Conservation (phyloP, 2,113 vertebrate species). For the Empidonax alnorum region DNA sequence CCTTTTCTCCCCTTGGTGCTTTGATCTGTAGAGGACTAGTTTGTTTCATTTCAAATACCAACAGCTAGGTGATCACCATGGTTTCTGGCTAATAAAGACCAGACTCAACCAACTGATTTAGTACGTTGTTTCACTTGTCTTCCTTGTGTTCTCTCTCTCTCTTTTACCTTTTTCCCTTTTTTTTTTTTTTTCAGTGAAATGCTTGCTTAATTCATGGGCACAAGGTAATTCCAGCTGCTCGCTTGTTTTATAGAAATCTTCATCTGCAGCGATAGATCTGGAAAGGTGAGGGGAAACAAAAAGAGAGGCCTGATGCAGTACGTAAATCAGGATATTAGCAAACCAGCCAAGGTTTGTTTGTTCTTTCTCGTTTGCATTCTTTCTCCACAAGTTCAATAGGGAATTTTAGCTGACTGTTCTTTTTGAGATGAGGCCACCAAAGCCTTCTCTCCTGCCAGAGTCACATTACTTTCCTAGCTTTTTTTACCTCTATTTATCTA, state of each 20-base stretch:
- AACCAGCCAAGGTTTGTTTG: neutral
- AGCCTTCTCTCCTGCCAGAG: neutral
- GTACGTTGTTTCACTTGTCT: neutral
- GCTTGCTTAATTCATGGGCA: neutral
- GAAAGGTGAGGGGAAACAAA: neutral
- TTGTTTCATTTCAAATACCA: neutral
- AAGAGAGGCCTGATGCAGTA: neutral
- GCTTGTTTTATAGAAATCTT: neutral
- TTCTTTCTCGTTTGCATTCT: neutral
- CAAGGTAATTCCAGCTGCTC: neutral
- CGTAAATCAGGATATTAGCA: neutral
- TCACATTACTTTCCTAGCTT: neutral
- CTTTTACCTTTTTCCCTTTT: neutral
- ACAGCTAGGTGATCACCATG: neutral
- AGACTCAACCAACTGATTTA: neutral
- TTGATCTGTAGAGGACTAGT: neutral
- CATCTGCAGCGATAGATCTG: neutral
- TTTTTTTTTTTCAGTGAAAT: neutral
- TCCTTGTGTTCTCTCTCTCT: neutral
- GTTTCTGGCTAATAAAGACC: neutral
- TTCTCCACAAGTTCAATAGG: neutral
- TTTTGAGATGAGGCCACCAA: neutral
- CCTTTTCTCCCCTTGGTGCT: neutral
- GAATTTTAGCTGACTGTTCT: slow-evolving; percentile 19
- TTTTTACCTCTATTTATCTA: neutral